Percentiles rank a stretch among this genome's conserved stretches.
phyloP scores from a whole-genome alignment of 2,797 vertebrate genomes.

The Menidia menidia region DNA sequence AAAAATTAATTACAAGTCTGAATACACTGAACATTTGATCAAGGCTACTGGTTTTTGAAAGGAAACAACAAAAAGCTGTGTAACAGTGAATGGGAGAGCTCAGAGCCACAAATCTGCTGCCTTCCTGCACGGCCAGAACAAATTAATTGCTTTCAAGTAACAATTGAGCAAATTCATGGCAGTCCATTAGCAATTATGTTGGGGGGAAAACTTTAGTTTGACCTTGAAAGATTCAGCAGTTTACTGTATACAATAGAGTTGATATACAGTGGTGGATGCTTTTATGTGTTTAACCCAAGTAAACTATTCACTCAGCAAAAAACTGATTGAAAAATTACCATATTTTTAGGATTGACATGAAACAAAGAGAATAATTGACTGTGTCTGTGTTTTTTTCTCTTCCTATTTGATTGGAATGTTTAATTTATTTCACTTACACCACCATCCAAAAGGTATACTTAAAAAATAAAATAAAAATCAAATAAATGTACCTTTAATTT shows the following conservation, averaged over 20 bases:
- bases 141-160: conserved; percentile 65
- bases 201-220: conserved; percentile 42
- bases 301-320: background rate
- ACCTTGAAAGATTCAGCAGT: conserved; percentile 30
- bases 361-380: background rate
- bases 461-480: too few species aligned
- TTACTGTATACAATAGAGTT: background rate
- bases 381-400: too few species aligned
- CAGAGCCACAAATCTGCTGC: conserved; percentile 46
- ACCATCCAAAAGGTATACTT: too few species aligned
- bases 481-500: too few species aligned
- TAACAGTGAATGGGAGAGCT: conserved; percentile 20
- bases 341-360: background rate
- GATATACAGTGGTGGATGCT: background rate
- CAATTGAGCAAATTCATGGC: conserved; percentile 52
- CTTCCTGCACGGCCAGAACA: conserved; percentile 24
- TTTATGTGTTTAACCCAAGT: background rate
- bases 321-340: background rate
- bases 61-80: conserved; percentile 45
- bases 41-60: conserved; percentile 39
- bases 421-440: too few species aligned
- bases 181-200: conserved; percentile 34
- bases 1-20: conserved; percentile 50
- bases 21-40: conserved; percentile 40
- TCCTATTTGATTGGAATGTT: too few species aligned